Percentiles rank a stretch among this genome's conserved stretches.
Conservation (phyloP, 2,113 vertebrate genomes). For the Colius striatus region DNA sequence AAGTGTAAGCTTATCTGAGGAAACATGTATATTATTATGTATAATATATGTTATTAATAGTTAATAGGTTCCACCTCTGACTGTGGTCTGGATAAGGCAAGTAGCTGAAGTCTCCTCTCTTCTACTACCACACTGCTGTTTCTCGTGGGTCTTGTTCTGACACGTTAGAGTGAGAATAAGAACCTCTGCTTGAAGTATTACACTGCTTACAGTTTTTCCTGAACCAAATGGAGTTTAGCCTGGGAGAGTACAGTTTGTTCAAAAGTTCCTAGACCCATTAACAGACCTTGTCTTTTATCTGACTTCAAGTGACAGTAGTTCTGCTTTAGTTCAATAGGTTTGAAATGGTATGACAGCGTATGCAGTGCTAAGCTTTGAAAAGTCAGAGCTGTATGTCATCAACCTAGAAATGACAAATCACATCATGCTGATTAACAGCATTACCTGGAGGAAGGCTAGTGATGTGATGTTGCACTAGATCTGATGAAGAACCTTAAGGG, state of each 20-base stretch:
- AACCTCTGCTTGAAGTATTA: background rate
- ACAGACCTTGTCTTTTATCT: background rate
- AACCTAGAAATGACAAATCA: conserved; percentile 32
- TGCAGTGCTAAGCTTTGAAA: background rate
- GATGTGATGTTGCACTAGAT: background rate
- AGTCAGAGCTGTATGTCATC: background rate
- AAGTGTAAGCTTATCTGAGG: background rate
- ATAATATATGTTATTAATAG: too few species aligned
- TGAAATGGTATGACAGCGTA: background rate
- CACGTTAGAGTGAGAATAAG: background rate
- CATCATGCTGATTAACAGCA: background rate
- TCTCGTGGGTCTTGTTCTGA: background rate
- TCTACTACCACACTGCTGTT: background rate
- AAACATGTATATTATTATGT: background rate
- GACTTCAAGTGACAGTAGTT: conserved; percentile 12
- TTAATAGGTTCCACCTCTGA: background rate
- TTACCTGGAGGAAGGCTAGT: background rate
- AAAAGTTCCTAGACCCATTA: background rate
- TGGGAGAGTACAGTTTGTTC: background rate
- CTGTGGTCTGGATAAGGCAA: background rate
- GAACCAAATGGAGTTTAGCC: background rate
- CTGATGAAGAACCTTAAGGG: background rate
- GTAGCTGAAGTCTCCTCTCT: accelerated
- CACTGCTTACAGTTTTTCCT: background rate
- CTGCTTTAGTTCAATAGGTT: background rate